These are phyloP conservation scores for Conus canariensis DNA, from an alignment of 2,888 invertebrate genomes.

Conservation along the genomic window DNA sequence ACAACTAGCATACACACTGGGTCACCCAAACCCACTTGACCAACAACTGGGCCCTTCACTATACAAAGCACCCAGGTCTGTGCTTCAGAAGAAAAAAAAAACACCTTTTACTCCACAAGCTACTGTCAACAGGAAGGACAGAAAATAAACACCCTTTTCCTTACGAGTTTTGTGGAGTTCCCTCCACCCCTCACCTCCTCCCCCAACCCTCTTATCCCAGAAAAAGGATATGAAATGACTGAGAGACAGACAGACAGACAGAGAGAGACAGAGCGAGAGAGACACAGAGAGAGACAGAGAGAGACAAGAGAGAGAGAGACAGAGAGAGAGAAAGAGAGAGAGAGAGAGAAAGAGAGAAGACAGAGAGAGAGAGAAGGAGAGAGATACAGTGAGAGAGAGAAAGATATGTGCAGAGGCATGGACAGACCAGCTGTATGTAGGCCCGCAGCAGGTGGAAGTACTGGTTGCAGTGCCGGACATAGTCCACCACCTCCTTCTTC, in stretches of 20 bases:
- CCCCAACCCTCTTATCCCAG: too few species aligned
- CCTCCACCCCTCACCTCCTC: too few species aligned
- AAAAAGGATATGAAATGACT: too few species aligned
- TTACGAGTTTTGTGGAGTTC: too few species aligned
- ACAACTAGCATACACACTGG: too few species aligned
- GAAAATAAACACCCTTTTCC: too few species aligned
- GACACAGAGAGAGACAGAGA: not conserved
- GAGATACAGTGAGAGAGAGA: not conserved
- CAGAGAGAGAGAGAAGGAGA: not conserved
- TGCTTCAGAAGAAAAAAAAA: not conserved
- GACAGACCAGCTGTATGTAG: constrained; percentile 78
- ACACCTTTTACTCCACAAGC: too few species aligned
- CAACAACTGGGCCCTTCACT: too few species aligned
- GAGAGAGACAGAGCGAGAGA: not conserved
- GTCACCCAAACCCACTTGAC: too few species aligned
- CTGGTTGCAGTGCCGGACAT: constrained; percentile 78
- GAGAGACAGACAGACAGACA: not conserved
- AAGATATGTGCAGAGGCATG: not conserved
- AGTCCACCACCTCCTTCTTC: constrained; percentile 79
- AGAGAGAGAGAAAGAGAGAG: not conserved
- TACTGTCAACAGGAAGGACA: too few species aligned
- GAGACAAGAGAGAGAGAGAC: not conserved
- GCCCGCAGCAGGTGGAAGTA: constrained; percentile 78
- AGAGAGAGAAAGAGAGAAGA: not conserved
- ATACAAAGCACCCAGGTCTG: too few species aligned